phyloP scores from a whole-genome alignment of 2,888 invertebrate species.

The Chelonus formosanus region DNA sequence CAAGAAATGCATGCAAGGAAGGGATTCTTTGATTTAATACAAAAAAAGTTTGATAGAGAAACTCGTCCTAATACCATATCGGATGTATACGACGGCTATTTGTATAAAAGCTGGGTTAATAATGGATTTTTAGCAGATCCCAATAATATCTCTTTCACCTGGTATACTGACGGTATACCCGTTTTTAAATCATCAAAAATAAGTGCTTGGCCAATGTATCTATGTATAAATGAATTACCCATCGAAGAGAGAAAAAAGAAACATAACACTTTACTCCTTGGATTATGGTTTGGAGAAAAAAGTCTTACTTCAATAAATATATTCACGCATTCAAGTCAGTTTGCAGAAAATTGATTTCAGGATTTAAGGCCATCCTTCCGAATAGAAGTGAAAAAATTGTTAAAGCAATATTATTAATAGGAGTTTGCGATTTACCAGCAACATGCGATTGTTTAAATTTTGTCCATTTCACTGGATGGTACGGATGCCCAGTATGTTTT shows the following conservation, averaged over 20 bases:
- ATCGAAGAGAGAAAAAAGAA: background rate
- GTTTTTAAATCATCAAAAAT: slow-evolving; percentile 21
- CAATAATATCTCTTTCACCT: slow-evolving; percentile 26
- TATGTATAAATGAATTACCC: slow-evolving; percentile 27
- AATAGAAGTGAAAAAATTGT: slow-evolving; percentile 20
- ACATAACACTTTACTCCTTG: slow-evolving; percentile 5
- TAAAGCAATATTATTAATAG: slow-evolving; percentile 25
- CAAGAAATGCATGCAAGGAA: slow-evolving; percentile 14
- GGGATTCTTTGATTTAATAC: slow-evolving; percentile 10
- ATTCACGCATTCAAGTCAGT: slow-evolving; percentile 3
- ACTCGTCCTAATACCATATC: background rate
- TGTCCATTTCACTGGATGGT: slow-evolving; percentile 27
- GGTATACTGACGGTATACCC: slow-evolving; percentile 21
- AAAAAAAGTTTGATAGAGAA: slow-evolving; percentile 15
- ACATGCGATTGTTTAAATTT: slow-evolving; percentile 35
- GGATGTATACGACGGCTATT: slow-evolving; percentile 25
- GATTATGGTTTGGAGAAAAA: slow-evolving; percentile 25
- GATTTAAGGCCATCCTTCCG: background rate
- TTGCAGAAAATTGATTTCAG: background rate
- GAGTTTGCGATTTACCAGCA: slow-evolving; percentile 36
- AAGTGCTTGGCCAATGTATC: slow-evolving; percentile 16
- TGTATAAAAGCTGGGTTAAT: slow-evolving; percentile 1
- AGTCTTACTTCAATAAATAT: slow-evolving; percentile 18
- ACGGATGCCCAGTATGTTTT: slow-evolving; percentile 34
- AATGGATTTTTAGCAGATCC: slow-evolving; percentile 18